phyloP scores from a whole-genome alignment of 2,888 invertebrate genomes.

The Agriotes lineatus region DNA sequence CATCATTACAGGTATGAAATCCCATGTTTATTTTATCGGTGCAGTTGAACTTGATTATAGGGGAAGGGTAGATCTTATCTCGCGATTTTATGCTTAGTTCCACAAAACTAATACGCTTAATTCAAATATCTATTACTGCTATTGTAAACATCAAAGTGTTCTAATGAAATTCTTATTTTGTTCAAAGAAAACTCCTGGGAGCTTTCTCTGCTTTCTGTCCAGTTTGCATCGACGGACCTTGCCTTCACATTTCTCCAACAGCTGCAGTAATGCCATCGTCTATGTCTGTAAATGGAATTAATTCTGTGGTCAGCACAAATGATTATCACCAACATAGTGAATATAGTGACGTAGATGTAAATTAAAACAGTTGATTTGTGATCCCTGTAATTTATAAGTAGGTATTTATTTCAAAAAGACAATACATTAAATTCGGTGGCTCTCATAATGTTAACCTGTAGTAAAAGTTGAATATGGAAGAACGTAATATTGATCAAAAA shows the following conservation, averaged over 20 bases:
- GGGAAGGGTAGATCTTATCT: constrained; percentile 12
- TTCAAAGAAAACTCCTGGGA: constrained; percentile 62
- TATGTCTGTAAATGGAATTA: constrained; percentile 18
- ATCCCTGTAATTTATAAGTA: too few relatives aligned
- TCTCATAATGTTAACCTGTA: too few relatives aligned
- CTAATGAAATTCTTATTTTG: too few relatives aligned
- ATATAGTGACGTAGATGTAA: constrained; percentile 23
- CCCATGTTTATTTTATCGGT: not conserved
- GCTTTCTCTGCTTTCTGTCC: constrained; percentile 61
- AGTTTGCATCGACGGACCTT: constrained; percentile 61
- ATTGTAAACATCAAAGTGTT: too few relatives aligned
- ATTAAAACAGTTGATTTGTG: too few relatives aligned
- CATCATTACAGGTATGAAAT: constrained; percentile 88
- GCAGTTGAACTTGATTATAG: not conserved
- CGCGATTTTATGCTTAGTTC: not conserved
- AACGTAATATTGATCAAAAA: too few relatives aligned
- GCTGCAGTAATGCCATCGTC: constrained; percentile 23
- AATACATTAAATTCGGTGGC: too few relatives aligned
- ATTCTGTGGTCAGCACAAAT: not conserved
- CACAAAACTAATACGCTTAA: not conserved
- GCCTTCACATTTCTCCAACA: constrained; percentile 52
- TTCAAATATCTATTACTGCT: too few relatives aligned
- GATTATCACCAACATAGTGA: constrained; percentile 27
- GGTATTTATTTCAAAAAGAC: too few relatives aligned
- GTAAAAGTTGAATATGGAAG: too few relatives aligned